phyloP scores from a whole-genome alignment of 2,888 invertebrate species.

The Mesodorylaimus sp. region DNA sequence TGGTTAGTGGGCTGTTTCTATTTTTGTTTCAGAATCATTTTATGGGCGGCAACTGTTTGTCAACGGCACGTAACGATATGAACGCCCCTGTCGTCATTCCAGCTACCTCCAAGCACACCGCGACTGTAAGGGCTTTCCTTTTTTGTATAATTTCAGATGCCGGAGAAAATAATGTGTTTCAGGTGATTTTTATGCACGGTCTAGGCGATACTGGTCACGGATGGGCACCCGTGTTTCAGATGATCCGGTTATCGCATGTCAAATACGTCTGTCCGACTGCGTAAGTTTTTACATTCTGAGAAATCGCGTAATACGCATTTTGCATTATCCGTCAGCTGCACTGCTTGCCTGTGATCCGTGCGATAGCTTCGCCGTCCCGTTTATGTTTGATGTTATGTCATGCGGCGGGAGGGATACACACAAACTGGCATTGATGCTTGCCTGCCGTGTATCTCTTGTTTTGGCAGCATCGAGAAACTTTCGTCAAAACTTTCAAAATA shows the following conservation, averaged over 20 bases:
- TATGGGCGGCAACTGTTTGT: not conserved
- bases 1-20: no score
- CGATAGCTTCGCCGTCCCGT: no score
- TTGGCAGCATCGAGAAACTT: no score
- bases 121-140: constrained; percentile 47
- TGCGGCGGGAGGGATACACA: no score
- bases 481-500: no score
- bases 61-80: not conserved
- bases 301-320: no score
- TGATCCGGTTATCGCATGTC: constrained; percentile 14
- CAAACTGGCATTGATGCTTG: no score
- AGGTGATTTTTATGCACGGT: constrained; percentile 27
- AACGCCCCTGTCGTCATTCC: constrained; percentile 47
- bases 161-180: constrained; percentile 7
- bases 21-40: no score
- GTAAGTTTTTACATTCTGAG: constrained; percentile 12
- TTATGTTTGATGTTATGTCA: no score
- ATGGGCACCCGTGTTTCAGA: constrained; percentile 21
- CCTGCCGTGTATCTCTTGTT: no score
- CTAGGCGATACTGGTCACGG: constrained; percentile 27
- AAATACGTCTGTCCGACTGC: constrained; percentile 24
- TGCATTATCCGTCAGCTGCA: no score
- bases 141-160: not conserved
- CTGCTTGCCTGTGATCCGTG: no score
- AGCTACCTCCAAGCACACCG: constrained; percentile 63